Conservation (phyloP, 2,797 vertebrate genomes). For the Hoplostethus mediterraneus region DNA sequence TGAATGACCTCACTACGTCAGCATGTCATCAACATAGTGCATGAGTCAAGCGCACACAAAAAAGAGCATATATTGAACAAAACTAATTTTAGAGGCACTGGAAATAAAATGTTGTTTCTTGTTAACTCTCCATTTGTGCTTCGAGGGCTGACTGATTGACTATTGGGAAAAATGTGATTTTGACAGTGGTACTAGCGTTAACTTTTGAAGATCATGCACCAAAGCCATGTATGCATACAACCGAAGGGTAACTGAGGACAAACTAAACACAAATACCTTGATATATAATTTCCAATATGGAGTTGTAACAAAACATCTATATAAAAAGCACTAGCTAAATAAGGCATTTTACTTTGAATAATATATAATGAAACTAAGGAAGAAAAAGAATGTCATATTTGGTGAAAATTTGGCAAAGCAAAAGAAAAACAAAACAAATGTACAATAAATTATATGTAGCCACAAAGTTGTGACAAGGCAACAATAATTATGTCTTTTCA, state of each 20-base stretch:
- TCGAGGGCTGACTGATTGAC: slow-evolving; percentile 60
- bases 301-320: slow-evolving; percentile 75
- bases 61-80: slow-evolving; percentile 13
- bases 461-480: slow-evolving; percentile 86
- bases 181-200: slow-evolving; percentile 42
- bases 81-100: slow-evolving; percentile 66
- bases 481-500: slow-evolving; percentile 70
- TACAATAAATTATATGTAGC: slow-evolving; percentile 82
- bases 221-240: slow-evolving; percentile 55
- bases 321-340: slow-evolving; percentile 79
- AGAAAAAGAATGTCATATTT: slow-evolving; percentile 77
- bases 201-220: slow-evolving; percentile 36
- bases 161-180: slow-evolving; percentile 27
- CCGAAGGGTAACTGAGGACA: slow-evolving; percentile 45
- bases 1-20: neutral
- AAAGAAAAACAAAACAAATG: slow-evolving; percentile 61
- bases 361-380: slow-evolving; percentile 64
- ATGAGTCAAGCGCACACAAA: slow-evolving; percentile 20
- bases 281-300: slow-evolving; percentile 72
- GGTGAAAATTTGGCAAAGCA: slow-evolving; percentile 85
- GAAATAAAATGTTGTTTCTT: slow-evolving; percentile 53
- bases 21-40: neutral
- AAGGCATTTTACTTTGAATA: slow-evolving; percentile 83
- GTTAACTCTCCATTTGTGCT: slow-evolving; percentile 72
- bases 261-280: slow-evolving; percentile 61